phyloP scores from a whole-genome alignment of 2,113 vertebrate genomes.

The cat (Felis catus) region DNA sequence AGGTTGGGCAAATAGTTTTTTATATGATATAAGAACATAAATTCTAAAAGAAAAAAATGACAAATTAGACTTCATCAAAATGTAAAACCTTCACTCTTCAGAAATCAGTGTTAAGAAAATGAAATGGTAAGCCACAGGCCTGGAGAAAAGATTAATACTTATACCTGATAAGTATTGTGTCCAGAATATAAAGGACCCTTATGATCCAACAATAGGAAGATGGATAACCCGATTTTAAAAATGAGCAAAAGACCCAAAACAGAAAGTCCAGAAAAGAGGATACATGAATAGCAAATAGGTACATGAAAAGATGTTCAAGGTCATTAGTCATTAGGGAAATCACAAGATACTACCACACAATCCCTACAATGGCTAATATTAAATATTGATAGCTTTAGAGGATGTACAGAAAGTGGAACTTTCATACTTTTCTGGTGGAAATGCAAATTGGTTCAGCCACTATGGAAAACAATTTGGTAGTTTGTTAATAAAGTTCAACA shows the following conservation, averaged over 20 bases:
- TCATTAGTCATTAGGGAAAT: background rate
- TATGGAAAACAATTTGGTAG: background rate
- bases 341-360: background rate
- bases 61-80: background rate
- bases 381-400: background rate
- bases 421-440: background rate
- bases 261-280: background rate
- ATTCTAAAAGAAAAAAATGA: background rate
- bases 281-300: background rate
- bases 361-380: background rate
- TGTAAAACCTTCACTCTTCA: background rate
- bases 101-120: background rate
- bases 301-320: background rate
- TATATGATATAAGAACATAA: background rate
- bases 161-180: background rate
- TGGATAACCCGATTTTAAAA: background rate
- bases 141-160: background rate
- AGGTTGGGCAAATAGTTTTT: background rate
- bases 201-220: background rate
- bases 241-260: slow-evolving; percentile 1
- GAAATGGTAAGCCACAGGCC: background rate
- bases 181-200: slow-evolving; percentile 6
- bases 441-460: background rate
- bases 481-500: background rate
- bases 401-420: background rate